Conservation (phyloP, 2,888 invertebrate genomes). For the Tholera decimalis region DNA sequence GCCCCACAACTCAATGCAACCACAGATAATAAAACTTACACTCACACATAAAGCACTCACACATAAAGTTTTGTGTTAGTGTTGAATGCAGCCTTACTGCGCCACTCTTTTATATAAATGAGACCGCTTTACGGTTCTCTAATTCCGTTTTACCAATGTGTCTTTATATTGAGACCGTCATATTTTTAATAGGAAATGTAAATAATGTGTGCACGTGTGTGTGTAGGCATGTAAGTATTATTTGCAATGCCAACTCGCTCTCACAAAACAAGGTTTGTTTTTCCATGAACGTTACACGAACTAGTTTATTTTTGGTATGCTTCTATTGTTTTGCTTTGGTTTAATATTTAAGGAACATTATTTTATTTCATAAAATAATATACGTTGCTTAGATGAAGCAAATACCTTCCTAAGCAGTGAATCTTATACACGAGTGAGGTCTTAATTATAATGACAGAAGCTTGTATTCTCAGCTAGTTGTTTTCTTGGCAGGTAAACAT, state of each 20-base stretch:
- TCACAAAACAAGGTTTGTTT: slow-evolving; percentile 33
- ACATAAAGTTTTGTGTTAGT: slow-evolving; percentile 10
- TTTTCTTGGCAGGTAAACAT: background rate
- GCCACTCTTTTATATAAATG: slow-evolving; percentile 28
- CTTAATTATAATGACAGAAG: slow-evolving; percentile 1
- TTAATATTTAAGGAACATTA: background rate
- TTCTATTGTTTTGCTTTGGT: slow-evolving; percentile 17
- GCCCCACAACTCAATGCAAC: slow-evolving; percentile 6
- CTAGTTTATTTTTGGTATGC: slow-evolving; percentile 12
- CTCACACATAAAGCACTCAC: slow-evolving; percentile 43
- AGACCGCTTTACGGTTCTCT: slow-evolving; percentile 23
- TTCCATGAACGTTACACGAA: slow-evolving; percentile 10
- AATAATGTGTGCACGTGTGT: slow-evolving; percentile 24
- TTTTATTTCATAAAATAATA: slow-evolving; percentile 1
- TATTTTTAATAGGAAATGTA: slow-evolving; percentile 35
- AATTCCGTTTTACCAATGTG: slow-evolving; percentile 23
- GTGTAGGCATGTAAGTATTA: slow-evolving; percentile 26
- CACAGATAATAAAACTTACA: slow-evolving; percentile 1
- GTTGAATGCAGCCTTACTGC: slow-evolving; percentile 28
- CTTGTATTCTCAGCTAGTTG: slow-evolving; percentile 1
- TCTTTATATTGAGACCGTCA: slow-evolving; percentile 19
- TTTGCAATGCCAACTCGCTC: slow-evolving; percentile 1
- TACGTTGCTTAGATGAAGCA: background rate
- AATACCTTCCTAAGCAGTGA: background rate
- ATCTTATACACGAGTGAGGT: background rate